Evolutionary conservation across 1,140 invertebrate species (phyloP), one percentile per base, ranked within the genome.

Genomic region (Meloidogyne floridensis): DNA sequence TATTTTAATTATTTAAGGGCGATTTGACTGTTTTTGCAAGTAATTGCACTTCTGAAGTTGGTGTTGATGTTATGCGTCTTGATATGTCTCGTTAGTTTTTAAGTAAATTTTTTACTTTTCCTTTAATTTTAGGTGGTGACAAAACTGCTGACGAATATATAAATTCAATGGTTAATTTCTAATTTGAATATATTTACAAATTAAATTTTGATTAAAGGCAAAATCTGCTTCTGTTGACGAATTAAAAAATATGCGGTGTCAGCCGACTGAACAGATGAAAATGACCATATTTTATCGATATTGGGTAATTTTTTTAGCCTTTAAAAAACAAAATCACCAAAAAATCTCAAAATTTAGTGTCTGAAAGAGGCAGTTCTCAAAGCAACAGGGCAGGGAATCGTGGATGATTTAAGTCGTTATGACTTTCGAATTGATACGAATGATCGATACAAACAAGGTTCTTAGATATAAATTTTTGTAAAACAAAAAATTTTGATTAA

Each of bases 111-210:
- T 8, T 15, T 11, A 20, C 18, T 18, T 70, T 1, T 75, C 11
- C 9, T 6, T 6, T 53, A n/a, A 75, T 56, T 88, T 72, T 42
- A 88, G 87, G 88, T 77, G 89, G 87, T 75, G 89, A 89, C 80
- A 90, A 89, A 78, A 88, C 89, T 7, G 88, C 88, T 18, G 89
- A 89, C 73, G 89, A 89, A 74, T 89, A 89, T 82, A 89, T 89
- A 69, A 90, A 84, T 56, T 89, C 89, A 6, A 89, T 89, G 89
- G 77, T 79, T n/a, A 13, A 42, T 32, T 78, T 72, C 10, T 72
- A 2, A 20, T 7, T 42, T 43, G 56, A 47, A 47, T 47, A 47
- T 47, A 47, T 32, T 13, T 72, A n/a, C 3, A n/a, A 79, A 11
- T 11, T 79, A 42, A 71, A 32, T 9, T n/a, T 2, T 20, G n/a